Conservation (phyloP, 1,140 invertebrate species). For the Saccostrea cuccullata region DNA sequence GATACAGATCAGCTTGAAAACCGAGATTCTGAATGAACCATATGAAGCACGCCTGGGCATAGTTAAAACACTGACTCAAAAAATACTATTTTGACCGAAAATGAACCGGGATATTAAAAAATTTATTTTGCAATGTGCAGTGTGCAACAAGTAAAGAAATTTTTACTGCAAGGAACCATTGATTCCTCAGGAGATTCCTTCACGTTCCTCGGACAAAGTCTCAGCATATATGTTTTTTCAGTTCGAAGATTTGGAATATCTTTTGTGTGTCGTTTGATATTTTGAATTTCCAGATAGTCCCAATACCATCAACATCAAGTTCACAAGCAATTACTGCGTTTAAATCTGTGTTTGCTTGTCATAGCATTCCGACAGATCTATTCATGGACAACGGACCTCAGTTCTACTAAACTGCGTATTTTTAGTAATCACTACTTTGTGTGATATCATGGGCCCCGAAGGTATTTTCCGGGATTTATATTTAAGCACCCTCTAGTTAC, state of each 20-base stretch:
- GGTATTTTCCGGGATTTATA: too few species aligned
- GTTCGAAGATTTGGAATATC: slow-evolving; percentile 41
- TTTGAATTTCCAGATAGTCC: slow-evolving; percentile 53
- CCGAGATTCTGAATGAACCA: slow-evolving; percentile 51
- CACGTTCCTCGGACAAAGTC: slow-evolving; percentile 54
- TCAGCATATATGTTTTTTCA: slow-evolving; percentile 54
- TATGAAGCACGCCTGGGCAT: slow-evolving; percentile 54
- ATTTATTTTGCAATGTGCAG: slow-evolving; percentile 41
- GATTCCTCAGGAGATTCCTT: slow-evolving; percentile 39
- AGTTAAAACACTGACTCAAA: slow-evolving; percentile 51
- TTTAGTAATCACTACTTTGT: too few species aligned
- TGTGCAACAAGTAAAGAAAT: slow-evolving; percentile 27
- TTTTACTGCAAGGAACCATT: slow-evolving; percentile 47
- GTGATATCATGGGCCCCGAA: too few species aligned
- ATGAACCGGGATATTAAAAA: slow-evolving; percentile 60
- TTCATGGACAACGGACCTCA: slow-evolving; percentile 75
- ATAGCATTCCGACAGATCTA: slow-evolving; percentile 57
- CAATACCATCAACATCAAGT: slow-evolving; percentile 35
- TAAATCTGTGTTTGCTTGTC: slow-evolving; percentile 59
- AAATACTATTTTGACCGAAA: slow-evolving; percentile 57
- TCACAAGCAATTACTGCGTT: slow-evolving; percentile 39
- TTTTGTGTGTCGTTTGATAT: slow-evolving; percentile 57
- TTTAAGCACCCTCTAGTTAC: too few species aligned
- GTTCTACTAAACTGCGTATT: slow-evolving; percentile 58
- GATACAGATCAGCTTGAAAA: too few species aligned